Conservation (phyloP, 2,888 invertebrate genomes). For the Pardosa pseudoannulata region DNA sequence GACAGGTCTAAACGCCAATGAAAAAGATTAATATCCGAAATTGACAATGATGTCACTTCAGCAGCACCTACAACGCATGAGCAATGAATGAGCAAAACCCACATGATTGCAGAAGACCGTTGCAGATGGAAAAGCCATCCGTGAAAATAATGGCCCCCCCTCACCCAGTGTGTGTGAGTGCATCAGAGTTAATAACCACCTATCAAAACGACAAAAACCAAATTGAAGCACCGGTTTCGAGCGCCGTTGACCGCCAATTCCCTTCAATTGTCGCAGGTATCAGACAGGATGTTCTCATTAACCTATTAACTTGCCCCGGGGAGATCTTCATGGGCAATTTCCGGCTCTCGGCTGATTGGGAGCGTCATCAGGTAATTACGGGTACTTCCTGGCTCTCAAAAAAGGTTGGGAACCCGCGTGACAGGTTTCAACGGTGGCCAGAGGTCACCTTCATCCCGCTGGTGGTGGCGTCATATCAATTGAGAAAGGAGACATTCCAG, state of each 20-base stretch:
- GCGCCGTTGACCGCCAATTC: slow-evolving; percentile 47
- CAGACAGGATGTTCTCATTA: slow-evolving; percentile 68
- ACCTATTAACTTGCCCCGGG: slow-evolving; percentile 57
- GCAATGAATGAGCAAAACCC: background rate
- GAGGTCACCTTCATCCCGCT: slow-evolving; percentile 43
- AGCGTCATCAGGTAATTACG: slow-evolving; percentile 70
- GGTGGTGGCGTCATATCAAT: slow-evolving; percentile 55
- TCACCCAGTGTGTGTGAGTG: background rate
- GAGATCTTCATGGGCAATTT: slow-evolving; percentile 53
- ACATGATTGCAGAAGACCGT: background rate
- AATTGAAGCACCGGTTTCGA: slow-evolving; percentile 36
- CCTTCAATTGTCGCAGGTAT: slow-evolving; percentile 62
- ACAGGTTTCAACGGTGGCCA: slow-evolving; percentile 53
- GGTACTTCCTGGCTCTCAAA: slow-evolving; percentile 41
- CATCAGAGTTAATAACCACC: slow-evolving; percentile 39
- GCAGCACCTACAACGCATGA: background rate
- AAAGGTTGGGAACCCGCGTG: slow-evolving; percentile 44
- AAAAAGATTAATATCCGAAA: too few relatives aligned
- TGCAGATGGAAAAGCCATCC: slow-evolving; percentile 1
- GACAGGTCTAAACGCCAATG: too few relatives aligned
- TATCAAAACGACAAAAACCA: slow-evolving; percentile 53
- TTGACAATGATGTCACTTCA: too few relatives aligned
- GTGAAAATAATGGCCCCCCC: slow-evolving; percentile 35
- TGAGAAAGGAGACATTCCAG: slow-evolving; percentile 46
- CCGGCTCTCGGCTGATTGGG: slow-evolving; percentile 54